These are phyloP conservation scores for Ceyx cyanopectus DNA, from an alignment of 2,113 vertebrate species.

Conservation along the genomic window DNA sequence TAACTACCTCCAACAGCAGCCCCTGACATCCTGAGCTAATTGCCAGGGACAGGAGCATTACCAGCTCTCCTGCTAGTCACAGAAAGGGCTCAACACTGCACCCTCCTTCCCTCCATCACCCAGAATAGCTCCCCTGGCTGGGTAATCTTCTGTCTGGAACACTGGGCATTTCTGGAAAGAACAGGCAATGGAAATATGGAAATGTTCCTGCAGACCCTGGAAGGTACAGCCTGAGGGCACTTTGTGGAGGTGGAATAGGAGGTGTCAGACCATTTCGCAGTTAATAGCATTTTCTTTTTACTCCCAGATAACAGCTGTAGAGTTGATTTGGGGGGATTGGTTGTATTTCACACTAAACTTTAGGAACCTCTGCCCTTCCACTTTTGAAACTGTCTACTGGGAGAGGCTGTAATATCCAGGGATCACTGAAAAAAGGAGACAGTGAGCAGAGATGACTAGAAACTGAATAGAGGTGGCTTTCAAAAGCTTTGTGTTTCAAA, in stretches of 20 bases:
- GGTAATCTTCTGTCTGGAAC: fast-evolving
- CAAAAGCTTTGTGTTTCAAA: not conserved
- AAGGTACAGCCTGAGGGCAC: not conserved
- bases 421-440: not conserved
- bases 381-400: not conserved
- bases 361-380: not conserved
- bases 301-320: not conserved
- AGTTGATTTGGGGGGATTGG: not conserved
- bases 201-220: fast-evolving
- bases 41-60: not conserved
- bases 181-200: not conserved
- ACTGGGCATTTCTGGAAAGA: fast-evolving
- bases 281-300: not conserved
- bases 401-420: not conserved
- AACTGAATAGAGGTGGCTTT: not conserved
- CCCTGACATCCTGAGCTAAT: not conserved
- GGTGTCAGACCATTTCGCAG: not conserved
- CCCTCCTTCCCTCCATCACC: not conserved
- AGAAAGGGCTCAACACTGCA: not conserved
- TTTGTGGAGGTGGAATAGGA: fast-evolving
- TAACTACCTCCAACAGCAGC: not conserved
- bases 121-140: fast-evolving
- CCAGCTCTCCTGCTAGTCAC: fast-evolving
- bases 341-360: not conserved
- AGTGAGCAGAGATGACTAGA: not conserved